Percentiles rank a stretch among this genome's conserved stretches.
phyloP scores from a whole-genome alignment of 2,113 vertebrate genomes.

The Bufo bufo region DNA sequence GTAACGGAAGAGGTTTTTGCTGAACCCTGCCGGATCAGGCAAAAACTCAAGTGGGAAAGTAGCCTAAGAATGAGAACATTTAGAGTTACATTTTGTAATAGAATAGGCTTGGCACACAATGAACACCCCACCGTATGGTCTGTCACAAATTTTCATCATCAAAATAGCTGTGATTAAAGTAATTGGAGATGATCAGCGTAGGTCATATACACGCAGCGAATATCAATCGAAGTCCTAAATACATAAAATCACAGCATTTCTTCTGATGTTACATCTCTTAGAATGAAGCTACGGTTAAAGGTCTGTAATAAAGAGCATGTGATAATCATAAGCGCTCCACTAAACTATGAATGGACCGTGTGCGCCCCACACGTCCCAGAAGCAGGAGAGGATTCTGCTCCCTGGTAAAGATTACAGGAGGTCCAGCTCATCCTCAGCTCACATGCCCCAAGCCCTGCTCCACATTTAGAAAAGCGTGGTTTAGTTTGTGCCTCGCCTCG shows the following conservation, averaged over 20 bases:
- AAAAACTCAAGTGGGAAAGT: too few relatives aligned
- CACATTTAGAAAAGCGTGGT: slow-evolving; percentile 28
- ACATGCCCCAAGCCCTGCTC: background rate
- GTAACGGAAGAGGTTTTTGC: too few relatives aligned
- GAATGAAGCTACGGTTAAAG: background rate
- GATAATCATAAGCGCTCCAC: slow-evolving; percentile 20
- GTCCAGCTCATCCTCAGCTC: background rate
- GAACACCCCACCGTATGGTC: background rate
- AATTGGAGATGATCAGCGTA: background rate
- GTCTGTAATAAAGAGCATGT: slow-evolving; percentile 21
- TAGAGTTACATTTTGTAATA: background rate
- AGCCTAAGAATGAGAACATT: background rate
- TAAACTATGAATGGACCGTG: slow-evolving; percentile 5
- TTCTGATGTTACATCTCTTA: too few relatives aligned
- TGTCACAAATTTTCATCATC: background rate
- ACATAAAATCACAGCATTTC: background rate
- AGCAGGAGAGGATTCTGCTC: background rate
- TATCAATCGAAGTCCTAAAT: background rate
- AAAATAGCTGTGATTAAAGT: background rate
- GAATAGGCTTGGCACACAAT: background rate
- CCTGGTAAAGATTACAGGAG: background rate
- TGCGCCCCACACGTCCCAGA: background rate
- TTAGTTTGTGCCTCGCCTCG: slow-evolving; percentile 39
- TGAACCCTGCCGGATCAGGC: too few relatives aligned
- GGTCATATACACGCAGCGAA: background rate